Percentiles rank a stretch among this genome's conserved stretches.
These are phyloP conservation scores for Agrotis exclamationis DNA, from an alignment of 2,888 invertebrate genomes.

Conservation along the genomic window DNA sequence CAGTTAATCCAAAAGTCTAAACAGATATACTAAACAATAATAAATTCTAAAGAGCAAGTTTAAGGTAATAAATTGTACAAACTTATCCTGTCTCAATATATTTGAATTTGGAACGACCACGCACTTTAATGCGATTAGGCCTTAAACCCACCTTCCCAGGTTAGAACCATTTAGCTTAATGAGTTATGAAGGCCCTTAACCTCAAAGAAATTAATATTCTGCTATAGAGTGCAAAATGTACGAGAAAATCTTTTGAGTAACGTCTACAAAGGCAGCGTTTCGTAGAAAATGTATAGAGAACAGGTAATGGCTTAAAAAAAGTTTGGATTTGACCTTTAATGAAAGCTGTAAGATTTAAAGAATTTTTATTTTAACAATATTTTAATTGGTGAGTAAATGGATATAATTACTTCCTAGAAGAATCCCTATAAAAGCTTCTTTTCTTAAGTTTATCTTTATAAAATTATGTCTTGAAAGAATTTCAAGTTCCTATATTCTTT, in stretches of 20 bases:
- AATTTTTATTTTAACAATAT: not conserved
- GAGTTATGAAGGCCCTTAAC: slow-evolving; percentile 73
- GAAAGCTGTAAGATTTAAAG: not conserved
- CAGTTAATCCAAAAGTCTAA: slow-evolving; percentile 28
- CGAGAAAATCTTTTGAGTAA: slow-evolving; percentile 45
- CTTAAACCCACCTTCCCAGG: slow-evolving; percentile 65
- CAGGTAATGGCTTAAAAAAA: slow-evolving; percentile 20
- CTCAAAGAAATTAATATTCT: slow-evolving; percentile 75
- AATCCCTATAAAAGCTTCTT: not conserved
- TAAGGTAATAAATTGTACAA: slow-evolving; percentile 53
- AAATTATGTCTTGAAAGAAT: too few relatives aligned
- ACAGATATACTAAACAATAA: slow-evolving; percentile 43
- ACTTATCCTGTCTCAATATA: slow-evolving; percentile 56
- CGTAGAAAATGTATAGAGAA: slow-evolving; percentile 33
- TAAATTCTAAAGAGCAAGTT: slow-evolving; percentile 43
- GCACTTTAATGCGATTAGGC: slow-evolving; percentile 78
- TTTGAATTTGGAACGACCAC: slow-evolving; percentile 69
- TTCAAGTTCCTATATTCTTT: too few relatives aligned
- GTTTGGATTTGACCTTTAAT: slow-evolving; percentile 26
- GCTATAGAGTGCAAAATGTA: slow-evolving; percentile 50
- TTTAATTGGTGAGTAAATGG: not conserved
- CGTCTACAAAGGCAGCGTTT: slow-evolving; percentile 32
- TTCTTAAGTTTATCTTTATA: too few relatives aligned
- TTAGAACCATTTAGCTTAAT: slow-evolving; percentile 81
- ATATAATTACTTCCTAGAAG: not conserved